A percentile compares a stretch with the other conserved stretches of the same genome.
Conservation (phyloP, 2,888 invertebrate species). For the Drosophila trichaetosa region DNA sequence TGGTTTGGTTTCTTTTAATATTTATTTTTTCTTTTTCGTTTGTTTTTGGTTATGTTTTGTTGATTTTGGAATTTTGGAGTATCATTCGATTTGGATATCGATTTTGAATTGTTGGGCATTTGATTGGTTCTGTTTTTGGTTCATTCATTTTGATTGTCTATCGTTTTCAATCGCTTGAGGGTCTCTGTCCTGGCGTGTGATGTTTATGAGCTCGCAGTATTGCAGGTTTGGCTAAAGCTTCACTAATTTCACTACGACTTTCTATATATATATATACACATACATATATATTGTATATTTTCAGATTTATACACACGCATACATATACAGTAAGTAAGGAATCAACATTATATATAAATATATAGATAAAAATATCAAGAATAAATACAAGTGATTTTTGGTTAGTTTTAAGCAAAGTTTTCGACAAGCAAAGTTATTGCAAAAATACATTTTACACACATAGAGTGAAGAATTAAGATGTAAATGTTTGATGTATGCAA, state of each 20-base stretch:
- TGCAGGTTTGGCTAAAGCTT: constrained; percentile 84
- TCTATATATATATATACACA: constrained; percentile 52
- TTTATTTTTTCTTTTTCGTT: constrained; percentile 8
- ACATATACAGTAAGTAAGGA: constrained; percentile 26
- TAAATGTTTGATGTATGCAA: constrained; percentile 22
- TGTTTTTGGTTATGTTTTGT: constrained; percentile 13
- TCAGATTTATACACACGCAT: constrained; percentile 20
- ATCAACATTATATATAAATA: constrained; percentile 30
- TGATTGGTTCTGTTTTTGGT: constrained; percentile 11
- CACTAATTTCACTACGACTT: constrained; percentile 85
- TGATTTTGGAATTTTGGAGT: constrained; percentile 25
- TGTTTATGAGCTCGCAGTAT: constrained; percentile 82
- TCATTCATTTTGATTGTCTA: constrained; percentile 43
- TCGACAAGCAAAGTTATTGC: constrained; percentile 36
- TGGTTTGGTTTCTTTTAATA: constrained; percentile 19
- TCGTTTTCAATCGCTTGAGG: constrained; percentile 55
- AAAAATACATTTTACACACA: constrained; percentile 58
- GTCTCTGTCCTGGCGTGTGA: constrained; percentile 72
- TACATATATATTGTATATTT: constrained; percentile 7
- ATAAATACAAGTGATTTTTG: constrained; percentile 26
- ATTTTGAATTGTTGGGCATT: constrained; percentile 33
- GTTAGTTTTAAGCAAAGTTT: constrained; percentile 25
- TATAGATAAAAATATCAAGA: constrained; percentile 20
- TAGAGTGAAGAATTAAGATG: constrained; percentile 8
- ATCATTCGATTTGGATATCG: constrained; percentile 42